Conservation (phyloP, 2,888 invertebrate genomes). For the Monopis laevigella region DNA sequence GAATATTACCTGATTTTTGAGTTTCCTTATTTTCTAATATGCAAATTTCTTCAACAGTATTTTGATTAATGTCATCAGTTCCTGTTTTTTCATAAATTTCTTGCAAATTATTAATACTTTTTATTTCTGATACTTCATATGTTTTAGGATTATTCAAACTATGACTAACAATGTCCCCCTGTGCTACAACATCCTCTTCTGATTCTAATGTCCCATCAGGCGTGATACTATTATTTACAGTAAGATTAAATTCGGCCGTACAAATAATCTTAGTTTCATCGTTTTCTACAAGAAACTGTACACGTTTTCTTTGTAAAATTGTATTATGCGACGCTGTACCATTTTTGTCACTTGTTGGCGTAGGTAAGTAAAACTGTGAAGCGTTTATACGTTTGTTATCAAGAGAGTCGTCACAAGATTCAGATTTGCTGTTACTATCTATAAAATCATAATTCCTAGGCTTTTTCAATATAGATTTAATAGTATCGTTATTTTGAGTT, state of each 20-base stretch:
- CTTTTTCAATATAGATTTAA: conserved; percentile 70
- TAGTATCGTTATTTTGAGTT: conserved; percentile 46
- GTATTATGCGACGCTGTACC: conserved; percentile 32
- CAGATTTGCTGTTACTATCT: conserved; percentile 33
- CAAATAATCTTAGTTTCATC: conserved; percentile 61
- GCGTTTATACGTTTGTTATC: conserved; percentile 41
- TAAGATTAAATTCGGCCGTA: conserved; percentile 56
- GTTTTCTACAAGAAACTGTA: conserved; percentile 76
- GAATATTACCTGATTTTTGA: too few species aligned
- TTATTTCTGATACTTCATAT: conserved; percentile 29
- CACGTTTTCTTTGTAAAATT: conserved; percentile 70
- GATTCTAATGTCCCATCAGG: conserved; percentile 27
- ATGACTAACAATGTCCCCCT: conserved; percentile 52
- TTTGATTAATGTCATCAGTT: too few species aligned
- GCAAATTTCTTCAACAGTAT: too few species aligned
- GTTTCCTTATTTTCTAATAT: too few species aligned
- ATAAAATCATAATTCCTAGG: conserved; percentile 49
- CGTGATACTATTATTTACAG: conserved; percentile 36
- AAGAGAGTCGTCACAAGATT: conserved; percentile 35
- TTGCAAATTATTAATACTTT: too few species aligned
- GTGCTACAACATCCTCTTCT: conserved; percentile 39
- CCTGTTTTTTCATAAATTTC: too few species aligned
- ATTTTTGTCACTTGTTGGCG: conserved; percentile 49
- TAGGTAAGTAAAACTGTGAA: conserved; percentile 73
- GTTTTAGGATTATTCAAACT: conserved; percentile 28